Evolutionary conservation across 1,140 invertebrate genomes (phyloP), one percentile per base, ranked within the genome.

Genomic region (Drosophila pectinifera): DNA sequence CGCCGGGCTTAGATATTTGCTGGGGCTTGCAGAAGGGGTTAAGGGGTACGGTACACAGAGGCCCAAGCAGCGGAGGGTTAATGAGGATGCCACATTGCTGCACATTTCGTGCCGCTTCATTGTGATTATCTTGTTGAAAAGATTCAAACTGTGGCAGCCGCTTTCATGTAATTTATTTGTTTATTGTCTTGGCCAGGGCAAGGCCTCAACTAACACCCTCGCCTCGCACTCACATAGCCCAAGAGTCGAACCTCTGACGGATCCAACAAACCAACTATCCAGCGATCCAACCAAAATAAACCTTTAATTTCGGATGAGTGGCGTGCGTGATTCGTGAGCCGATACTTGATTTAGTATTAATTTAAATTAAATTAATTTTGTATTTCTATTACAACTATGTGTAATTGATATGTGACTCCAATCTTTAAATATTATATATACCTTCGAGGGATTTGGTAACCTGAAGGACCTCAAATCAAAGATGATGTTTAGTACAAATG

Each of bases 121-220:
- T 85, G 82, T 89, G 84, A 88, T 88, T 88, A 88, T 89, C 83
- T 80, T 78, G 74, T 70, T 70, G 69, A 73, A 64, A 77, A 68
- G 77, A 80, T 77, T 59, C 57, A 76, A 82, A 82, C 83, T 88
- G 73, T 84, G 80, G 84, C 84, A 89, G 76, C 61, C 68, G 83
- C 84, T 88, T 89, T 89, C 80, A 65, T 88, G 84, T 88, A 88
- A 88, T 88, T 88, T 88, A 88, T 88, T 88, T 88, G 84, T 88
- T 89, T 88, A 88, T 88, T 88, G 84, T 88, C 76, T 88, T 84
- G 61, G 65, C 56, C 72, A 76, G 53, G 61, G 72, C 70, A 74
- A 56, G 45, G 72, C 72, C 73, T 42, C n/a, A 56, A 34, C 49
- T n/a, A 28, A 74, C 49, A 57, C 43, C 55, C 64, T 36, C 48